Conservation (phyloP, 2,888 invertebrate genomes). For the Dexiosoma caninum region DNA sequence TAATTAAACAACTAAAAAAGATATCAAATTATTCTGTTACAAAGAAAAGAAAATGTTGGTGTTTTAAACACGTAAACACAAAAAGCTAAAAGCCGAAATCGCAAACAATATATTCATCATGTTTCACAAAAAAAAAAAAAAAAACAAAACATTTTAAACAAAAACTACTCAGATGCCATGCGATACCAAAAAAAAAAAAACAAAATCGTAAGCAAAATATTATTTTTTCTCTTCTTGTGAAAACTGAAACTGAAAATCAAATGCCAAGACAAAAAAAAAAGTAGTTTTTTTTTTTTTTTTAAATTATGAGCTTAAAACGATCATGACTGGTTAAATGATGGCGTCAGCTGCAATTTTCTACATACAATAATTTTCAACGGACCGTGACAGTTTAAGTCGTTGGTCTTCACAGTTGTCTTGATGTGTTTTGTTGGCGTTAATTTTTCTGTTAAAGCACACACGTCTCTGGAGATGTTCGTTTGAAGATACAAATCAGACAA, state of each 20-base stretch:
- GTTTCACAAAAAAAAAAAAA: neutral
- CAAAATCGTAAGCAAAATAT: slow-evolving; percentile 14
- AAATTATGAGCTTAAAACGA: slow-evolving; percentile 65
- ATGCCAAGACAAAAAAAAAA: neutral
- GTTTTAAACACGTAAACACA: slow-evolving; percentile 21
- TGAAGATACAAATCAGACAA: slow-evolving; percentile 51
- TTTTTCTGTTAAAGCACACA: slow-evolving; percentile 58
- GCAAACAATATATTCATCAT: slow-evolving; percentile 29
- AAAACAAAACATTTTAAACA: neutral
- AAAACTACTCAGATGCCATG: neutral
- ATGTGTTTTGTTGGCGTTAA: slow-evolving; percentile 55
- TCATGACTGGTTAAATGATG: slow-evolving; percentile 64
- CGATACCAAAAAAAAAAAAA: neutral
- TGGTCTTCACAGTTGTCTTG: slow-evolving; percentile 60
- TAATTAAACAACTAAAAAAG: slow-evolving; percentile 14
- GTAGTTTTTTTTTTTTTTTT: too few relatives aligned
- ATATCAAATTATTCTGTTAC: slow-evolving; percentile 26
- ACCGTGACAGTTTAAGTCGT: slow-evolving; percentile 61
- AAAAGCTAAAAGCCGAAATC: slow-evolving; percentile 13
- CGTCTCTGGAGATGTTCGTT: slow-evolving; percentile 61
- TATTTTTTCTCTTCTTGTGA: neutral
- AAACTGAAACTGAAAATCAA: slow-evolving; percentile 9
- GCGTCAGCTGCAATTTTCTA: slow-evolving; percentile 63
- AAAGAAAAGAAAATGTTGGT: neutral
- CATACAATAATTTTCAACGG: slow-evolving; percentile 54